Conservation (phyloP, 2,113 vertebrate genomes). For the Saguinus imperator region DNA sequence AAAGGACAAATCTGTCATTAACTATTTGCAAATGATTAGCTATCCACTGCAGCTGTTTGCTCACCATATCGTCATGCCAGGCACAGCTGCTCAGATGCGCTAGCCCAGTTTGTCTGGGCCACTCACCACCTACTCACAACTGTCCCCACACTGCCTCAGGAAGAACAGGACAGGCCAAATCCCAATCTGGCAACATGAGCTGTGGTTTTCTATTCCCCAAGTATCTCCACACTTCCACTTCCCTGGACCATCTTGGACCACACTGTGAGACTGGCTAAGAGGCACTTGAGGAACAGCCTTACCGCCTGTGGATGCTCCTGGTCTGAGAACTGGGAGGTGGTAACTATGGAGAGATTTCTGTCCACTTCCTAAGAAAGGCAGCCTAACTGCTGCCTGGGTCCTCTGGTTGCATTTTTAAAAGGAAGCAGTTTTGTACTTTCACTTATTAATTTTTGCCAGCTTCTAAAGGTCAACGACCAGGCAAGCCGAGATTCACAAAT, state of each 20-base stretch:
- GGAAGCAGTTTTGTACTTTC: slow-evolving; percentile 80
- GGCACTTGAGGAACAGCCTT: slow-evolving; percentile 27
- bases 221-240: neutral
- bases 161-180: neutral
- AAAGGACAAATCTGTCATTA: slow-evolving; percentile 80
- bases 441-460: slow-evolving; percentile 85
- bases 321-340: neutral
- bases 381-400: slow-evolving; percentile 51
- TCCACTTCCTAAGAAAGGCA: slow-evolving; percentile 60
- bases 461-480: slow-evolving; percentile 85
- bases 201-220: neutral
- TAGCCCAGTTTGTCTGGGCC: slow-evolving; percentile 23
- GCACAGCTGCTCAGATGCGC: slow-evolving; percentile 67
- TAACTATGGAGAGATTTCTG: neutral
- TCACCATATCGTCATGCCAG: slow-evolving; percentile 58
- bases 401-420: slow-evolving; percentile 75
- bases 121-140: neutral
- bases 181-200: neutral
- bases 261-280: slow-evolving; percentile 24
- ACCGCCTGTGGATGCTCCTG: neutral
- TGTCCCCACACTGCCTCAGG: slow-evolving; percentile 22
- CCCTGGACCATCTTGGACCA: neutral
- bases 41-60: slow-evolving; percentile 75
- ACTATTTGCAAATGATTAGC: slow-evolving; percentile 81
- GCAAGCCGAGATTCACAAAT: slow-evolving; percentile 87